Conservation (phyloP, 2,888 invertebrate species). For the Ametastegia equiseti region DNA sequence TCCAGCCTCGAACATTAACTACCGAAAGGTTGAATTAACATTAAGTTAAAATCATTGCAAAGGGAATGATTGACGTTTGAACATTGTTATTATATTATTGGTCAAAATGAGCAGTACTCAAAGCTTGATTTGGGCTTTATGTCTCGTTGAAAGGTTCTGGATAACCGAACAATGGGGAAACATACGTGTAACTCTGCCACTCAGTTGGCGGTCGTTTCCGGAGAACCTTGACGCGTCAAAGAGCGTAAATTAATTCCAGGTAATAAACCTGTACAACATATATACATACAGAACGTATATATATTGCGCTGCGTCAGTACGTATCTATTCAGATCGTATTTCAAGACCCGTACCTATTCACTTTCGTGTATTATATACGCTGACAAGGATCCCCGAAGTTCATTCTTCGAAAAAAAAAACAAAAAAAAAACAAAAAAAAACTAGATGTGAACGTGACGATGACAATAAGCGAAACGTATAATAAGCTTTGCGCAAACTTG, state of each 20-base stretch:
- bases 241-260: constrained; percentile 33
- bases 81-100: background rate
- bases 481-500: no score
- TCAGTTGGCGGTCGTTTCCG: no score
- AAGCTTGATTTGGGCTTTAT: constrained; percentile 16
- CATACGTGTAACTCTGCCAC: background rate
- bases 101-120: background rate
- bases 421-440: no score
- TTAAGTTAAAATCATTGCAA: background rate
- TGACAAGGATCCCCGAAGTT: background rate
- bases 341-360: constrained; percentile 6
- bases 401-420: no score
- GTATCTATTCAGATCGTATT: constrained; percentile 27
- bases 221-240: constrained; percentile 2
- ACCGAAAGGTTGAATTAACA: no score
- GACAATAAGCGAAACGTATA: no score
- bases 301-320: constrained; percentile 11
- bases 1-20: no score
- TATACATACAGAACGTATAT: background rate
- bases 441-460: no score
- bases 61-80: constrained; percentile 9
- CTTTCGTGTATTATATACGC: background rate
- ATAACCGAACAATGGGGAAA: constrained; percentile 13
- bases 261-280: constrained; percentile 11
- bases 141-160: constrained; percentile 26